Evolutionary conservation across 2,113 vertebrate genomes (phyloP).

Genomic region (human (Homo sapiens)): GRCh38 chr13:28020001-28020500

Average conservation of each 20-base stretch:
- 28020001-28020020: too few relatives aligned
- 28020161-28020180: background rate
- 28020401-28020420: too few relatives aligned
- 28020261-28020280: rapidly evolving
- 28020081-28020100: background rate
- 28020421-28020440: too few relatives aligned
- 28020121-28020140: background rate
- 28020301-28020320: background rate
- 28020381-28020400: too few relatives aligned
- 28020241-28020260: background rate
- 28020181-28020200: background rate
- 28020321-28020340: background rate
- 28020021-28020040: background rate
- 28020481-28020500: too few relatives aligned
- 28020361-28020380: too few relatives aligned
- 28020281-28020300: background rate
- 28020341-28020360: too few relatives aligned
- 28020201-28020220: background rate
- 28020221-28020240: background rate
- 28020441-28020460: too few relatives aligned
- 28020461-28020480: too few relatives aligned
- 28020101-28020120: background rate
- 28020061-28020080: background rate
- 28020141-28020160: background rate
- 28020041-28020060: background rate